Evolutionary conservation across 2,113 vertebrate genomes (phyloP).

Genomic region (Pantherophis guttatus): DNA sequence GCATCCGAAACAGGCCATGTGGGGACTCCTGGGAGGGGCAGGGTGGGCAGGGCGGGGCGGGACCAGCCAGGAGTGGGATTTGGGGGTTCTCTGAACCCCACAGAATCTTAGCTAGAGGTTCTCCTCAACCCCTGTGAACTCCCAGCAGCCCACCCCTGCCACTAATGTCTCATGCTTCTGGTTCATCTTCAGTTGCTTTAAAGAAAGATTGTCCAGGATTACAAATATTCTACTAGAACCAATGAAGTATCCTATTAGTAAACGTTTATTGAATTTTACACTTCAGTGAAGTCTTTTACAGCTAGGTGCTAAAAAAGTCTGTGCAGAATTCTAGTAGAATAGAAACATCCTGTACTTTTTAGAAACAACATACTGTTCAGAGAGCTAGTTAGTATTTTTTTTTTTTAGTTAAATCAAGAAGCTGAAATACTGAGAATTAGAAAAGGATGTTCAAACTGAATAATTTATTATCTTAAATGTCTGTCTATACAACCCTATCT

Average conservation of each 20-base stretch:
- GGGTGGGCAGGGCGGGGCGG: too few species aligned
- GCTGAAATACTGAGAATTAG: neutral
- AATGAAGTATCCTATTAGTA: neutral
- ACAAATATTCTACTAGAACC: neutral
- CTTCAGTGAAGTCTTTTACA: constrained; percentile 27
- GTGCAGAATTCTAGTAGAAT: constrained; percentile 19
- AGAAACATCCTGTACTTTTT: constrained; percentile 35
- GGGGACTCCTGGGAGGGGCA: too few species aligned
- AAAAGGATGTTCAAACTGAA: neutral
- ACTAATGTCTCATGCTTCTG: neutral
- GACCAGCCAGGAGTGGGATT: too few species aligned
- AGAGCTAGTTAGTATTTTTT: constrained; percentile 25
- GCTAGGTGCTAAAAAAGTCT: constrained; percentile 27
- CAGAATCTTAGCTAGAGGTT: too few species aligned
- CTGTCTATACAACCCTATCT: neutral
- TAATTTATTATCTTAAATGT: neutral
- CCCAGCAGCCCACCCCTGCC: neutral
- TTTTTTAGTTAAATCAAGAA: constrained; percentile 43
- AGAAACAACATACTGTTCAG: neutral
- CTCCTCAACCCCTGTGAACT: too few species aligned
- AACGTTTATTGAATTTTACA: constrained; percentile 25
- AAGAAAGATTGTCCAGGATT: neutral
- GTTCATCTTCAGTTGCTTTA: neutral
- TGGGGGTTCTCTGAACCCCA: too few species aligned
- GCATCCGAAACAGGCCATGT: too few species aligned